These are phyloP conservation scores for Macroramphosus scolopax DNA, from an alignment of 2,797 vertebrate species.

Conservation along the genomic window DNA sequence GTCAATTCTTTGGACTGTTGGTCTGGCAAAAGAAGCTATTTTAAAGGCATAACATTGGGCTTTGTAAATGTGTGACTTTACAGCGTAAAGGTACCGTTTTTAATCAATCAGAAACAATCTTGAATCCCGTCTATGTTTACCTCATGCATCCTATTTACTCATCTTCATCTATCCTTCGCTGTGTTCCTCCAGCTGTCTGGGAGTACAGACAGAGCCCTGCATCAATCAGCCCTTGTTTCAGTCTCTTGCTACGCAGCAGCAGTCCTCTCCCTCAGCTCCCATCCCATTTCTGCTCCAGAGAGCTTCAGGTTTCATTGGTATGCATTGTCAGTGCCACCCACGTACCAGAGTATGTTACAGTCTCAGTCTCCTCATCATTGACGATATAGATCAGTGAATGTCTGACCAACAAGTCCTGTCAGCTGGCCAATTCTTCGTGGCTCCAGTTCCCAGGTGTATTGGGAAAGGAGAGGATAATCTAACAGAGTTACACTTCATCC, in stretches of 20 bases:
- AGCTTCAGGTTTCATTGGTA: slow-evolving; percentile 58
- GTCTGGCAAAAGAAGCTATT: too few relatives aligned
- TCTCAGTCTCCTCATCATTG: slow-evolving; percentile 28
- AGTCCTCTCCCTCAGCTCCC: slow-evolving; percentile 46
- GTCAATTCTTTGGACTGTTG: too few relatives aligned
- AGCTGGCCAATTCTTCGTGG: slow-evolving; percentile 18
- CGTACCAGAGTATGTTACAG: slow-evolving; percentile 34
- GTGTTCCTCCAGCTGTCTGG: slow-evolving; percentile 16
- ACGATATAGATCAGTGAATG: slow-evolving; percentile 26
- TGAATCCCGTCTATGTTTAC: too few relatives aligned
- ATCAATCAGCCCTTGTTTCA: slow-evolving; percentile 62
- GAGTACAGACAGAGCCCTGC: slow-evolving; percentile 17
- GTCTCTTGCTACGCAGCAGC: slow-evolving; percentile 33
- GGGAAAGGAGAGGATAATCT: slow-evolving; percentile 16
- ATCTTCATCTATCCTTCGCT: slow-evolving; percentile 6
- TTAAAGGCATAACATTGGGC: too few relatives aligned
- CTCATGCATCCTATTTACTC: background rate
- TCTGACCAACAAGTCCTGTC: slow-evolving; percentile 21
- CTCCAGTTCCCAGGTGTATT: slow-evolving; percentile 42
- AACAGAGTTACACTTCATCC: background rate
- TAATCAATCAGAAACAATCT: too few relatives aligned
- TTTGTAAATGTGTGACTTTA: too few relatives aligned
- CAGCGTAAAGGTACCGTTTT: too few relatives aligned
- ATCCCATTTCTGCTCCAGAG: slow-evolving; percentile 30
- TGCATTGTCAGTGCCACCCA: slow-evolving; percentile 52